Evolutionary conservation across 2,113 vertebrate species (phyloP).

Genomic region (Gambusia holbrooki): DNA sequence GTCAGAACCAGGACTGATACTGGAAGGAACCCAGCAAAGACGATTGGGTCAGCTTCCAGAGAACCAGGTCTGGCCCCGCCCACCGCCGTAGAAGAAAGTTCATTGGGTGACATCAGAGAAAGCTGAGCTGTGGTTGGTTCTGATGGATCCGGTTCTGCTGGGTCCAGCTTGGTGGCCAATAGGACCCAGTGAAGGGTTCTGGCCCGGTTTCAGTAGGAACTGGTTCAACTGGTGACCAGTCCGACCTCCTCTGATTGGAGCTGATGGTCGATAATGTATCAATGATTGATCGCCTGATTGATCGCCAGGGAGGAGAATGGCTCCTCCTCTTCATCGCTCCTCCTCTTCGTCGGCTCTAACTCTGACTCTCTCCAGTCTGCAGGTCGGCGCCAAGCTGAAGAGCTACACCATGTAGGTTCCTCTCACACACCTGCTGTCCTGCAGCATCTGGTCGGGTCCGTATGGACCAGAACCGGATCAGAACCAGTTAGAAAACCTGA

Average conservation of each 20-base stretch:
- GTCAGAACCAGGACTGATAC: not conserved
- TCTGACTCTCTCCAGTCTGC: constrained; percentile 81
- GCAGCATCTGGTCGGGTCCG: not conserved
- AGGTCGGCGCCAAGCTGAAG: constrained; percentile 72
- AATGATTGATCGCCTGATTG: not conserved
- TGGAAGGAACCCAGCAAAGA: not conserved
- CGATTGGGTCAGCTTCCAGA: no score
- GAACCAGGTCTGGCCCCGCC: no score
- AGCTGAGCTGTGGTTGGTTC: no score
- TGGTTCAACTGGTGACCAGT: not conserved
- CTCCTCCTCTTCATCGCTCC: not conserved
- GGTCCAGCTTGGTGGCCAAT: not conserved
- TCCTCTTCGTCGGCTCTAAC: not conserved
- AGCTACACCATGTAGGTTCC: constrained; percentile 92
- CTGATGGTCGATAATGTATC: no score
- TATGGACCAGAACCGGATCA: not conserved
- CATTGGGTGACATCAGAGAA: no score
- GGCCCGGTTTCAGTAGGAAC: not conserved
- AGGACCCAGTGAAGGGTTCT: not conserved
- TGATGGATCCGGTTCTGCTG: not conserved
- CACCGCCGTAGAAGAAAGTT: no score
- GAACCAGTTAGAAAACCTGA: not conserved
- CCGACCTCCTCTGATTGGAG: not conserved
- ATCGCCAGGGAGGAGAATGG: constrained; percentile 15
- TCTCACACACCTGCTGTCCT: constrained; percentile 1